Evolutionary conservation across 2,797 vertebrate genomes (phyloP).

Genomic region (Florisuga fusca): DNA sequence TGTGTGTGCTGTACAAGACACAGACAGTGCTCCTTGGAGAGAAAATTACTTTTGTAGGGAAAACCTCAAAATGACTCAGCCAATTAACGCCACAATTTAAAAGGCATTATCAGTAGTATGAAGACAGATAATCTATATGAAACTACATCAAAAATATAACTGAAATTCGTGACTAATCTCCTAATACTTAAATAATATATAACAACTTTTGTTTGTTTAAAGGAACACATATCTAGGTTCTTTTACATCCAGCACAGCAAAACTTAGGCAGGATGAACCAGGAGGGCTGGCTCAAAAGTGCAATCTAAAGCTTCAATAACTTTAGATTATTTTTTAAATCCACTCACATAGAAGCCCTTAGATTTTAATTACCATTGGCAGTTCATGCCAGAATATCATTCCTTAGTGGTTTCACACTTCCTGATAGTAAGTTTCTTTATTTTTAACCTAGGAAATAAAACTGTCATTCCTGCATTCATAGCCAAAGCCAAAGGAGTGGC

Average conservation of each 20-base stretch:
- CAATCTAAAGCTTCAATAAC: neutral
- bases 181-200: neutral
- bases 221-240: neutral
- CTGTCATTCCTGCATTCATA: neutral
- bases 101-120: neutral
- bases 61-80: neutral
- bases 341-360: neutral
- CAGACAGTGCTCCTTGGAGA: neutral
- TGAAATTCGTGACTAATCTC: neutral
- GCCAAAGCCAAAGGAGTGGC: neutral
- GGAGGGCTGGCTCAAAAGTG: neutral
- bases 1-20: rapidly evolving
- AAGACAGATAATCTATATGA: neutral
- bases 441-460: neutral
- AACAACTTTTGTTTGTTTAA: neutral
- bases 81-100: neutral
- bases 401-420: neutral
- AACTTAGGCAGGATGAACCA: neutral
- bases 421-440: neutral
- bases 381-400: neutral
- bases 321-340: neutral
- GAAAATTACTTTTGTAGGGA: neutral
- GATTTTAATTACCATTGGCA: neutral
- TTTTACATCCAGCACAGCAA: neutral
- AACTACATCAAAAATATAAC: neutral